Percentiles rank a stretch among this genome's conserved stretches.
These are phyloP conservation scores for Dryobotodes eremita DNA, from an alignment of 2,888 invertebrate species.

Conservation along the genomic window DNA sequence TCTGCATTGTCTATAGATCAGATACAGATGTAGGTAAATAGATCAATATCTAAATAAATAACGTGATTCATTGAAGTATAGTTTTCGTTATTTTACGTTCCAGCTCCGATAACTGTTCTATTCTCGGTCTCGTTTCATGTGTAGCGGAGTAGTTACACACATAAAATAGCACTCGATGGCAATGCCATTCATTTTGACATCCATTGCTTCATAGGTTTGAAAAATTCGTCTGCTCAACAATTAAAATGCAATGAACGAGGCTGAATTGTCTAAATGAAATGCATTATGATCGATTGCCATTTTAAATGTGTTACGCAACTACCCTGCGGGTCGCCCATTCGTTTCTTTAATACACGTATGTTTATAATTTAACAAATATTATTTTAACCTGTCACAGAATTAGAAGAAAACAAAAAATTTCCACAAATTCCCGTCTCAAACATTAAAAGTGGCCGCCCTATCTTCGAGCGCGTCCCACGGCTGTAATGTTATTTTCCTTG, in stretches of 20 bases:
- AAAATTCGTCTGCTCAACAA: not conserved
- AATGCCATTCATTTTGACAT: not conserved
- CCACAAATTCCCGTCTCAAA: not conserved
- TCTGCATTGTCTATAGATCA: not conserved
- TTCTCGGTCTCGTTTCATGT: not conserved
- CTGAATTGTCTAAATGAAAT: too few relatives aligned
- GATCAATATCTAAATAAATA: not conserved
- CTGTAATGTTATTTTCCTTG: constrained; percentile 65
- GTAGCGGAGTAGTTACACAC: not conserved
- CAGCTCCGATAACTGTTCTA: not conserved
- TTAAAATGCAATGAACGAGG: not conserved
- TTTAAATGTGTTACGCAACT: not conserved
- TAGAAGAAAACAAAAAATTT: not conserved
- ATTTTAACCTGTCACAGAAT: not conserved
- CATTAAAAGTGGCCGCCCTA: constrained; percentile 35
- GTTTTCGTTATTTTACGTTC: not conserved
- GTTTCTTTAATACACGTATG: not conserved
- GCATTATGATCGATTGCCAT: not conserved
- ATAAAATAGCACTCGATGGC: not conserved
- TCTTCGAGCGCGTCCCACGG: constrained; percentile 33
- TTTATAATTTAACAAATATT: not conserved
- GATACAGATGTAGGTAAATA: not conserved
- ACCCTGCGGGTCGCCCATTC: not conserved
- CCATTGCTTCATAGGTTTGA: not conserved
- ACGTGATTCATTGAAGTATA: not conserved